Evolutionary conservation across 1,140 invertebrate species (phyloP).

Genomic region (Meloidogyne exigua): DNA sequence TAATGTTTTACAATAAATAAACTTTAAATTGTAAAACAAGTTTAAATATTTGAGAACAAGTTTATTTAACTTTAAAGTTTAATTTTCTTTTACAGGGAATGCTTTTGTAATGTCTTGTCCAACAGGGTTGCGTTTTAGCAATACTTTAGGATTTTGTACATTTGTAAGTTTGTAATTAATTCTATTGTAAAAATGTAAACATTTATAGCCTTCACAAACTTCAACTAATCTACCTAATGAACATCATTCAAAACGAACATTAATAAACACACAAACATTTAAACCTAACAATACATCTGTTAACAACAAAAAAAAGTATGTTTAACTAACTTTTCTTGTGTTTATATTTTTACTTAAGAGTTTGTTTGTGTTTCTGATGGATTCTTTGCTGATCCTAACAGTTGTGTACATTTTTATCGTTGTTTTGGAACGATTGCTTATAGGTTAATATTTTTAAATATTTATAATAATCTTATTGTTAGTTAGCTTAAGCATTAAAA

Average conservation of each 20-base stretch:
- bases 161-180: slow-evolving; percentile 36
- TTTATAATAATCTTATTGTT: too few species aligned
- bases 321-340: neutral
- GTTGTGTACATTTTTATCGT: slow-evolving; percentile 51
- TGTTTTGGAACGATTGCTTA: slow-evolving; percentile 44
- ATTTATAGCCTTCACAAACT: neutral
- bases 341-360: slow-evolving; percentile 33
- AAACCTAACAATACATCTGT: neutral
- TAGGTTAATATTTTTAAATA: slow-evolving; percentile 14
- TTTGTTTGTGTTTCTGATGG: slow-evolving; percentile 46
- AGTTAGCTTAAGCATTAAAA: neutral
- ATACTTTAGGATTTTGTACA: slow-evolving; percentile 41
- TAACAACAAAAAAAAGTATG: neutral
- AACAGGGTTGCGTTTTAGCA: slow-evolving; percentile 34
- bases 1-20: neutral
- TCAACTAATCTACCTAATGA: neutral
- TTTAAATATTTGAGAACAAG: neutral
- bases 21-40: slow-evolving; percentile 7
- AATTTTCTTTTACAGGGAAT: slow-evolving; percentile 14
- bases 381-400: slow-evolving; percentile 45
- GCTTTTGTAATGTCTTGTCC: slow-evolving; percentile 36
- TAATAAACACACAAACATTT: slow-evolving; percentile 6
- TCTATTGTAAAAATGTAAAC: too few species aligned
- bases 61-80: neutral
- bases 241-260: neutral